These are phyloP conservation scores for Samia ricini DNA, from an alignment of 1,140 invertebrate species.

Conservation along the genomic window DNA sequence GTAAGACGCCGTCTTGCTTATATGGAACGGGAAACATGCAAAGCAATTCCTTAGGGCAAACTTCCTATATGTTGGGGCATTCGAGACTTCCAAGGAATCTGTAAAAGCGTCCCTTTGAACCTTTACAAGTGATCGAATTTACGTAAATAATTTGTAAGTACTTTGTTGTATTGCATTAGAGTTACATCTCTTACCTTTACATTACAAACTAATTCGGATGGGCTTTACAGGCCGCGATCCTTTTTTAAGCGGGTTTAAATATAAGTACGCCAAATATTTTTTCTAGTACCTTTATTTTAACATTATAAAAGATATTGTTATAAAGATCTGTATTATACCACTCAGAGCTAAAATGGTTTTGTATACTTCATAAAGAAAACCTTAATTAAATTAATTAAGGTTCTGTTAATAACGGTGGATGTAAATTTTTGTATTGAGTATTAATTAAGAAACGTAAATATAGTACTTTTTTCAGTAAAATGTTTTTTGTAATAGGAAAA, in stretches of 20 bases:
- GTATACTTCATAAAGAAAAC: not conserved
- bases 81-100: slow-evolving; percentile 18
- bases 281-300: not conserved
- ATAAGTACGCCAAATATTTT: too few species aligned
- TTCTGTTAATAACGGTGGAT: not conserved
- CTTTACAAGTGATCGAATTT: slow-evolving; percentile 8
- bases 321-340: not conserved
- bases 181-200: not conserved
- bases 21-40: slow-evolving; percentile 19
- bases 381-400: not conserved
- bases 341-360: not conserved
- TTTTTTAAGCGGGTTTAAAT: too few species aligned
- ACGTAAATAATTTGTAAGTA: slow-evolving; percentile 13
- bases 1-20: slow-evolving; percentile 14
- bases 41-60: slow-evolving; percentile 24
- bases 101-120: slow-evolving; percentile 16
- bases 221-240: not conserved
- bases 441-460: not conserved
- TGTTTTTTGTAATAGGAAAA: not conserved
- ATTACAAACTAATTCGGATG: not conserved
- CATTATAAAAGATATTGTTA: too few species aligned
- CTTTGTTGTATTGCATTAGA: slow-evolving; percentile 8
- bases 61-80: slow-evolving; percentile 17
- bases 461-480: not conserved
- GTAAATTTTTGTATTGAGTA: not conserved